Percentiles rank a stretch among this genome's conserved stretches.
Conservation (phyloP, 2,888 invertebrate species). For the Euphydryas editha region DNA sequence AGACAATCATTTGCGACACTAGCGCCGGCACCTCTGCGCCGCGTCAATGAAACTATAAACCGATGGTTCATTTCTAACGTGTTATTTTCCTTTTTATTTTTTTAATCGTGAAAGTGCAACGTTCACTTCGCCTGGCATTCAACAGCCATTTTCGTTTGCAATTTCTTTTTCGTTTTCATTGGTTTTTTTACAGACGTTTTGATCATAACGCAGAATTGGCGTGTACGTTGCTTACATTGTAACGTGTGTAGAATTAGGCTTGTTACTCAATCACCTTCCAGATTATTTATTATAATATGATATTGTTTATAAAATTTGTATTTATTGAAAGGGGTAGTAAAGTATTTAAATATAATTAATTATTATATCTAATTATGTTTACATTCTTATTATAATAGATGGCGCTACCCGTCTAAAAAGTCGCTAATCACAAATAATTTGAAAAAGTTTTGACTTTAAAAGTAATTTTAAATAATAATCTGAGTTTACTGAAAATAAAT, state of each 20-base stretch:
- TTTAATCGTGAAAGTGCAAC: constrained; percentile 81
- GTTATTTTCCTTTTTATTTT: constrained; percentile 71
- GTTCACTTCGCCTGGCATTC: constrained; percentile 78
- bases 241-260: constrained; percentile 40
- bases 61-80: constrained; percentile 73
- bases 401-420: constrained; percentile 61
- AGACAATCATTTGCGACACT: constrained; percentile 45
- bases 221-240: constrained; percentile 45
- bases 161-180: constrained; percentile 75
- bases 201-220: constrained; percentile 64
- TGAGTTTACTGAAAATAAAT: background rate
- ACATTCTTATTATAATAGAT: constrained; percentile 67
- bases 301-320: background rate
- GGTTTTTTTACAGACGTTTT: constrained; percentile 75
- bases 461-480: background rate
- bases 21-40: constrained; percentile 57
- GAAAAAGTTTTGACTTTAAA: background rate
- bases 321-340: background rate
- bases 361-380: constrained; percentile 44
- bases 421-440: background rate
- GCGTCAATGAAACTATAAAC: constrained; percentile 62
- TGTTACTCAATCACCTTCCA: constrained; percentile 23
- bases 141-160: constrained; percentile 73
- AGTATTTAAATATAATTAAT: constrained; percentile 1
- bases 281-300: background rate